Evolutionary conservation across 2,888 invertebrate genomes (phyloP).

Genomic region (Diarsia mendica): DNA sequence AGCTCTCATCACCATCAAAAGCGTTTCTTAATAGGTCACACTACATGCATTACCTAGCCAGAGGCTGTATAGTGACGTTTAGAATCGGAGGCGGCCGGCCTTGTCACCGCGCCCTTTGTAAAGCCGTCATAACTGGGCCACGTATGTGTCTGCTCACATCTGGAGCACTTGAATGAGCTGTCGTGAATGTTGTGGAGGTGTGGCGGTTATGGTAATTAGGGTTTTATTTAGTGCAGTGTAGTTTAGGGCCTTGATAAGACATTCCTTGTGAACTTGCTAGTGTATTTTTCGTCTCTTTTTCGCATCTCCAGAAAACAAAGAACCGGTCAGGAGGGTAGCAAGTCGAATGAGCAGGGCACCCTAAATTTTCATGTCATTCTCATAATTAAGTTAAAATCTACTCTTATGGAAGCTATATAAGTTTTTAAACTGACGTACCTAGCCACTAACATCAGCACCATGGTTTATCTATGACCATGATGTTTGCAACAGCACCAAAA

Average conservation of each 20-base stretch:
- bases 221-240: neutral
- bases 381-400: neutral
- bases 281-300: no score
- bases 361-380: neutral
- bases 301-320: neutral
- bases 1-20: neutral
- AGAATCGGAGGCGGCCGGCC: constrained; percentile 77
- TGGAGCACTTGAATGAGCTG: constrained; percentile 31
- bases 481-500: no score
- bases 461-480: no score
- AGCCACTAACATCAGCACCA: no score
- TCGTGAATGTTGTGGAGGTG: constrained; percentile 8
- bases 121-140: constrained; percentile 34
- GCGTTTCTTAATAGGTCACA: neutral
- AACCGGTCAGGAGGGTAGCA: neutral
- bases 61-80: constrained; percentile 53
- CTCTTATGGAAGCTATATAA: neutral
- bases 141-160: constrained; percentile 25
- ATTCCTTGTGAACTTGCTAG: neutral
- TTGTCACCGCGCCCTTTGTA: constrained; percentile 66
- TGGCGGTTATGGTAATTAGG: constrained; percentile 6
- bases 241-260: neutral
- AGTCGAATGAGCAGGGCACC: neutral
- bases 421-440: no score
- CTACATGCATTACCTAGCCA: neutral